Evolutionary conservation across 2,797 vertebrate genomes (phyloP).

Genomic region (Sparus aurata): DNA sequence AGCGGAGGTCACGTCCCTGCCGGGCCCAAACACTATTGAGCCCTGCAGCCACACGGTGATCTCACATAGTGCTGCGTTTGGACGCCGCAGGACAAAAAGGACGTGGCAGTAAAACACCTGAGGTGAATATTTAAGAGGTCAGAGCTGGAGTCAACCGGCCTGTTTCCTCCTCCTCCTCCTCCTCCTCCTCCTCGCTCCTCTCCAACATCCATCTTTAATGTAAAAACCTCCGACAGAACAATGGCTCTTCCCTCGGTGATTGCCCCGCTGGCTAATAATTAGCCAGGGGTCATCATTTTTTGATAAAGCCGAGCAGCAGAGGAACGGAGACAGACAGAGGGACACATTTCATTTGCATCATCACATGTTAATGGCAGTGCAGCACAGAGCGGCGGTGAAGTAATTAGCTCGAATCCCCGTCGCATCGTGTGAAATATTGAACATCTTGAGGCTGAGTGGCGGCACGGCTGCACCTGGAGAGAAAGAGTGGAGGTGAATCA

Average conservation of each 20-base stretch:
- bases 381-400: conserved; percentile 66
- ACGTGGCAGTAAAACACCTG: conserved; percentile 40
- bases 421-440: conserved; percentile 74
- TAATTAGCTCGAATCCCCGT: conserved; percentile 76
- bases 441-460: conserved; percentile 38
- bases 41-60: conserved; percentile 29
- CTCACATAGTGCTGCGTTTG: conserved; percentile 1
- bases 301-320: conserved; percentile 68
- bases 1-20: conserved; percentile 34
- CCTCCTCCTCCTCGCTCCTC: conserved; percentile 48
- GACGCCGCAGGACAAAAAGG: conserved; percentile 35
- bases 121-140: conserved; percentile 66
- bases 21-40: not conserved
- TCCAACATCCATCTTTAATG: conserved; percentile 82
- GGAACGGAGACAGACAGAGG: conserved; percentile 37
- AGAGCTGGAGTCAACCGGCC: conserved; percentile 48
- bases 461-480: conserved; percentile 11
- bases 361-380: conserved; percentile 70
- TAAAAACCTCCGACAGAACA: conserved; percentile 75
- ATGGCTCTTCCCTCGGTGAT: conserved; percentile 62
- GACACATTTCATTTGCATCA: conserved; percentile 80
- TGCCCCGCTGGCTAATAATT: conserved; percentile 74
- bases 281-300: conserved; percentile 82
- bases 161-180: conserved; percentile 32
- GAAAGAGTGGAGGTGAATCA: conserved; percentile 1